Evolutionary conservation across 1,140 invertebrate genomes (phyloP), one percentile per base, ranked within the genome.

Genomic region (Eulimnadia texana): DNA sequence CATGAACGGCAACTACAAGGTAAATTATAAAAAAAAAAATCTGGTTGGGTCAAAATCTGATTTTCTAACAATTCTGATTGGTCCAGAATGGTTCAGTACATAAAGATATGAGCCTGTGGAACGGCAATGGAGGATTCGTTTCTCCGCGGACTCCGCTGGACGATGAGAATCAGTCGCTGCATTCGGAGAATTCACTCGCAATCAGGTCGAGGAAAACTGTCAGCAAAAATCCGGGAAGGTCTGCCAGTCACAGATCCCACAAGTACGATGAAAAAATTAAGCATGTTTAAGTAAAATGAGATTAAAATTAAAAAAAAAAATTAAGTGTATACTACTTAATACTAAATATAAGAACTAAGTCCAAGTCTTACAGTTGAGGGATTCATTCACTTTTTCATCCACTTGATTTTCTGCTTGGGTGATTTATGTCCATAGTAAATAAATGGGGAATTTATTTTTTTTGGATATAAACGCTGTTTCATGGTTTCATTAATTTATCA

Each of bases 241-340:
- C 51, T 22, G n/a, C 49, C 3, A 50, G 53, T 23, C 60, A 61
- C 60, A 50, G 60, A 61, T 61, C 60, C 16, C 60, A 61, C 22
- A 61, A 51, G 60, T 61, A 6, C 19, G 57, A n/a, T 47, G 16
- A 24, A 47, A 10, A 13, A 29, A 19, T 29, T 20, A 47, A 20
- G 23, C 3, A 51, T 51, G 3, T 51, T 47, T 10, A 11, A 47
- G 42, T 11, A 47, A 47, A 47, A n/a, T 11, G n/a, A 10, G 10
- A n/a, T 47, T 10, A n/a, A 10, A 47, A n/a, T 47, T 47, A 11
- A 11, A n/a, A 47, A 10, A 10, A 11, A 47, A n/a, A 47, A 47
- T 47, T 10, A 10, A 47, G n/a, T n/a, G 42, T n/a, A 10, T 47
- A 47, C n/a, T n/a, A 51, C 50, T 51, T 0, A 16, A 51, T 20